Base-by-base conservation (phyloP, 92 coral and sea anemone genomes). In the Umimayanthus kanabou region DNA sequence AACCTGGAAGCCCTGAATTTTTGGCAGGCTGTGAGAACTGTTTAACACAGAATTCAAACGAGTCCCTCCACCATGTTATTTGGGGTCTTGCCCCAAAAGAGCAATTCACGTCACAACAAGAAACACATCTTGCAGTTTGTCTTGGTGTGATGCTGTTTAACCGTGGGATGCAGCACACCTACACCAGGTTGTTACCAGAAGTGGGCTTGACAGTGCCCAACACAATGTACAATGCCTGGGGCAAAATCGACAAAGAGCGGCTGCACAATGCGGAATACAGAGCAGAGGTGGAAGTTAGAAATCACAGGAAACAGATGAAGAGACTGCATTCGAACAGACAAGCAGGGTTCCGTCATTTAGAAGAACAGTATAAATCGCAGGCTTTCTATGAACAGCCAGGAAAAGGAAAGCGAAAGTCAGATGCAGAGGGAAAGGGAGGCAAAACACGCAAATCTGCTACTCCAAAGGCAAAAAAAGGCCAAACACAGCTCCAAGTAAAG, bases 1-100 rank as follows among this genome's bases (percentile, higher is more conserved):
- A 81, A 20, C 22, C 86, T 29, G 95, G 92, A 9, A 65, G 76
- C 73, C 83, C 87, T 66, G 28, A 89, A 30, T 93, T 93, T 76
- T 88, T 93, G 6, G 95, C 80, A 37, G 93, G 84, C 4, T 89
- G 95, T 65, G 92, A 91, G 58, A 93, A 66, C 39, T 81, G 95
- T 58, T 80, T 47, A 2, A 91, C 92, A 0, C 89, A 92, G 26
- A 92, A 92, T 40, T 15, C 81, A 2, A 92, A 82, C 49, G 87
- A 88, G 45, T 64, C 25, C 69, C 29, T 88, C 18, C 81, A 80
- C 40, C 90, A 88, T 45, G 90, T 80, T 6, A 49, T 88, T 45
- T 88, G 90, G 86, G 90, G 75, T 25, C 28, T 80, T 71, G 90
- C 90, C n/a, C 90, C 87, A 29, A 88, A 88, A 80, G 90, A 88